Evolutionary conservation across 2,797 vertebrate genomes (phyloP).

Genomic region (Brachyalestes nurse): DNA sequence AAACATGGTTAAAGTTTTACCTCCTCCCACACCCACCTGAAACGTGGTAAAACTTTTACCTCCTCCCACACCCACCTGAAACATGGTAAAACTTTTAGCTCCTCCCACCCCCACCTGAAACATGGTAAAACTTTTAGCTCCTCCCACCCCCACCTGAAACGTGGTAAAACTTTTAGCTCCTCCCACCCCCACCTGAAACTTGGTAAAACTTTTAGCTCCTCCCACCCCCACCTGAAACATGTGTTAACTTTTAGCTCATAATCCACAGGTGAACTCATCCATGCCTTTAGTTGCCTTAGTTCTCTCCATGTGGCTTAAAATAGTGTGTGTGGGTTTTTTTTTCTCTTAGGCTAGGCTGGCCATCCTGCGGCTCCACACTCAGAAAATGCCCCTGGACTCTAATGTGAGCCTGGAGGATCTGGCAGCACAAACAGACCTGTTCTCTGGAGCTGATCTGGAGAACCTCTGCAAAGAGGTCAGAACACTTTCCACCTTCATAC

Average conservation of each 20-base stretch:
- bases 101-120: conserved; percentile 82
- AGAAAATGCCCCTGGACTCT: conserved; percentile 78
- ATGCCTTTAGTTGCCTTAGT: neutral
- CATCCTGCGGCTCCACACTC: conserved; percentile 84
- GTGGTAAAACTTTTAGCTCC: conserved; percentile 73
- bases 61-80: neutral
- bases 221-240: neutral
- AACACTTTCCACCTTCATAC: neutral
- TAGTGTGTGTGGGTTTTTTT: neutral
- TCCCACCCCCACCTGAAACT: conserved; percentile 68
- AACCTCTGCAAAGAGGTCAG: conserved; percentile 96
- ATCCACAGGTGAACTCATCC: neutral
- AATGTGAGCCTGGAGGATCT: conserved; percentile 84
- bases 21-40: conserved; percentile 67
- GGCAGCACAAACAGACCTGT: conserved; percentile 79
- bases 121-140: conserved; percentile 75
- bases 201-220: neutral
- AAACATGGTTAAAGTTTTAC: conserved; percentile 79
- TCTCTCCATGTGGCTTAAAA: neutral
- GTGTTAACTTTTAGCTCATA: neutral
- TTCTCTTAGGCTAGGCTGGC: conserved; percentile 82
- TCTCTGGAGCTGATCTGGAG: conserved; percentile 92
- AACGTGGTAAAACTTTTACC: neutral
- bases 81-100: neutral
- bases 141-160: conserved; percentile 83